phyloP scores from a whole-genome alignment of 2,797 vertebrate species.

The Adelosebastes latens region DNA sequence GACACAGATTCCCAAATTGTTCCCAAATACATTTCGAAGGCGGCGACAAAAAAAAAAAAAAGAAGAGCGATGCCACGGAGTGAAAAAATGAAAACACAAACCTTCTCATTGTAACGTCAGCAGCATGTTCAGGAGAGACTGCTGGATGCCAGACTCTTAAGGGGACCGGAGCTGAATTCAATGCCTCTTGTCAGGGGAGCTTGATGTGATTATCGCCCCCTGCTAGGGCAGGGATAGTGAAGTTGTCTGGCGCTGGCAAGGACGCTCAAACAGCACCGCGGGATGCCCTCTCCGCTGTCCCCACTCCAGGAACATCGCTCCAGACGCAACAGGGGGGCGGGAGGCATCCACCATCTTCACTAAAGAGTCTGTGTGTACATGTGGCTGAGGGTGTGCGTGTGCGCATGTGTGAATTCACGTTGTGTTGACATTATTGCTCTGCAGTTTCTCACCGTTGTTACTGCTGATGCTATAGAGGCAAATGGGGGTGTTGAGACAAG shows the following conservation, averaged over 20 bases:
- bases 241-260: conserved; percentile 80
- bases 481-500: conserved; percentile 2
- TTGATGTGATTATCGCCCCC: conserved; percentile 86
- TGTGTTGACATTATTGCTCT: conserved; percentile 46
- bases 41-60: conserved; percentile 3
- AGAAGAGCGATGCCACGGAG: conserved; percentile 25
- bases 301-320: conserved; percentile 64
- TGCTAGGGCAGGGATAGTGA: conserved; percentile 80
- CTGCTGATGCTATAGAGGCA: conserved; percentile 15
- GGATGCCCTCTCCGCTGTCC: conserved; percentile 70
- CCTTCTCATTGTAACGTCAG: conserved; percentile 80
- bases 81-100: conserved; percentile 71
- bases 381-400: conserved; percentile 38
- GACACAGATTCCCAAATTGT: conserved; percentile 53
- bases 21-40: conserved; percentile 43
- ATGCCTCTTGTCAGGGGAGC: conserved; percentile 82
- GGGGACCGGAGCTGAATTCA: conserved; percentile 80
- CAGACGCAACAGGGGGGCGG: conserved; percentile 72
- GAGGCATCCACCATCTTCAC: conserved; percentile 68
- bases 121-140: conserved; percentile 67
- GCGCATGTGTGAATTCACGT: conserved; percentile 59
- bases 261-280: conserved; percentile 74
- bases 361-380: conserved; percentile 36
- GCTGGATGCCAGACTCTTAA: conserved; percentile 80
- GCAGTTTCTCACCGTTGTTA: conserved; percentile 20